Evolutionary conservation across 30 jellyfish, hydroid and myxozoan genomes (phyloP).

Genomic region (Nemopilema nomurai): DNA sequence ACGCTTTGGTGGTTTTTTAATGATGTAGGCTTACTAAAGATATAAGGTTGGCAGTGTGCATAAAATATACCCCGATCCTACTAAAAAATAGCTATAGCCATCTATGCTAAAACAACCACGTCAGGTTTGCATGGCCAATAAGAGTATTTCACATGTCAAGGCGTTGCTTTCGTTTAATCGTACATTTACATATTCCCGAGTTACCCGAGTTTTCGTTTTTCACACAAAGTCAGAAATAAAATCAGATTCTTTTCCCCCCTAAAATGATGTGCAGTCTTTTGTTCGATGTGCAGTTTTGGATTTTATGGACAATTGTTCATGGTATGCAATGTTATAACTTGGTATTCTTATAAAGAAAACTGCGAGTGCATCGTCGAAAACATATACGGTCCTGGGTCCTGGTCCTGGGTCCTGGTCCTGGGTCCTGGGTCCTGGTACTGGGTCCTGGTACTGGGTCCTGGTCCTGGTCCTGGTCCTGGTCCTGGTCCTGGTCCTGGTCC

Average conservation of each 20-base stretch:
- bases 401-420: neutral
- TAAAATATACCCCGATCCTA: neutral
- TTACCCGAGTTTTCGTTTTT: neutral
- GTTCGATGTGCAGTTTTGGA: neutral
- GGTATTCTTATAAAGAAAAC: neutral
- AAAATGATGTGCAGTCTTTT: neutral
- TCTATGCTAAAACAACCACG: neutral
- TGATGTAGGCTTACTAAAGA: slow-evolving; percentile 7
- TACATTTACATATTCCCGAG: neutral
- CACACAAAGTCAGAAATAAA: neutral
- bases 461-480: neutral
- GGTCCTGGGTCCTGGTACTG: neutral
- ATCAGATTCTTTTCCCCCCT: neutral
- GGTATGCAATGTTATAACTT: neutral
- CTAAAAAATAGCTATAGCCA: neutral
- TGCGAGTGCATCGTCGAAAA: neutral
- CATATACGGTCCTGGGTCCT: neutral
- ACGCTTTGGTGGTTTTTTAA: slow-evolving; percentile 1
- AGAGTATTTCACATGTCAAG: neutral
- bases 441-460: neutral
- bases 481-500: neutral
- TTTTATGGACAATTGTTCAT: neutral
- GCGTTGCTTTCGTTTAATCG: neutral
- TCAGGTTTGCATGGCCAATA: neutral
- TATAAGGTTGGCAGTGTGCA: neutral